These are phyloP conservation scores for Cebus imitator DNA, from an alignment of 2,113 vertebrate genomes.

Conservation along the genomic window DNA sequence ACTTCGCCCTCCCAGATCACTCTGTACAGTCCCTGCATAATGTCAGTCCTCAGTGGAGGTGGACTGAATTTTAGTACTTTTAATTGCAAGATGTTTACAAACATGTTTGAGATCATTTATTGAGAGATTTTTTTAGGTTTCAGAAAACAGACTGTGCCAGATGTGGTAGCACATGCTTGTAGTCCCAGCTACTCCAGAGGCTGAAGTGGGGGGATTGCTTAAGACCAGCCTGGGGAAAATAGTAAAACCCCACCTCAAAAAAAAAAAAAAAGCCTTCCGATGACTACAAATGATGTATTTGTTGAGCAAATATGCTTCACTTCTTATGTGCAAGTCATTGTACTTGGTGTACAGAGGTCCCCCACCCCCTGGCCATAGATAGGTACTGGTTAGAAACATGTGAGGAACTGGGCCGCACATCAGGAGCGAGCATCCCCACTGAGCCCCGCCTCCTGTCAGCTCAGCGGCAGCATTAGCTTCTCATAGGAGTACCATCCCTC, in stretches of 20 bases:
- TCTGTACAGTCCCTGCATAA: not conserved
- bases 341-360: not conserved
- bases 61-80: not conserved
- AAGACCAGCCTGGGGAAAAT: not conserved
- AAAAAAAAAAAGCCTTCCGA: not conserved
- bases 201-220: not conserved
- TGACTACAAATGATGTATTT: not conserved
- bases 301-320: slow-evolving; percentile 2
- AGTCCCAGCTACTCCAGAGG: not conserved
- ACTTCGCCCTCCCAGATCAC: no score
- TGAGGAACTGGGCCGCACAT: no score
- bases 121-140: not conserved
- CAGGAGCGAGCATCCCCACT: no score
- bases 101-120: not conserved
- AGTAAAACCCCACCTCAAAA: not conserved
- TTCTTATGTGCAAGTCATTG: not conserved
- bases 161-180: not conserved
- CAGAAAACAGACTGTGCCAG: not conserved
- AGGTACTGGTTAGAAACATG: no score
- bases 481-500: no score
- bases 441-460: no score
- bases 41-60: not conserved
- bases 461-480: no score
- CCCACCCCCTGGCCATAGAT: no score
- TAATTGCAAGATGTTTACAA: not conserved